Evolutionary conservation across 2,113 vertebrate genomes (phyloP).

Genomic region (Gopherus flavomarginatus): DNA sequence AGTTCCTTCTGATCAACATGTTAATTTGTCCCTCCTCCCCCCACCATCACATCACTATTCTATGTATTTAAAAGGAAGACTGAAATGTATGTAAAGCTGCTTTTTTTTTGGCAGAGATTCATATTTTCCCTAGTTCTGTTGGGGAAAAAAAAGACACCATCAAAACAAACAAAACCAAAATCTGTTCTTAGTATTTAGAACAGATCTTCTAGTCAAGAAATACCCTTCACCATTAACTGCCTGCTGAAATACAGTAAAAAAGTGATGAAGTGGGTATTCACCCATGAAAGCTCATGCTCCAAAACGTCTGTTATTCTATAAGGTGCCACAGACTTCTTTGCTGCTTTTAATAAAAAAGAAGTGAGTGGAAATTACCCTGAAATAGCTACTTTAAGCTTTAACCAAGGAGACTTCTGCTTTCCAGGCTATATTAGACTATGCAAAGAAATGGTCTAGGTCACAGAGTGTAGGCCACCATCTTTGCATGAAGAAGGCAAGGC

Average conservation of each 20-base stretch:
- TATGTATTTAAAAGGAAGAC: background rate
- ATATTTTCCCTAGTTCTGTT: background rate
- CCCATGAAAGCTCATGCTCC: too few relatives aligned
- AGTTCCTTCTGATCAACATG: background rate
- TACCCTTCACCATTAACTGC: conserved; percentile 36
- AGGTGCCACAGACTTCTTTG: too few relatives aligned
- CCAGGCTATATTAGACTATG: background rate
- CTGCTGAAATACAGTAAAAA: conserved; percentile 68
- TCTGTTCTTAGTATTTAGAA: conserved; percentile 47
- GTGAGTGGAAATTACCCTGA: conserved; percentile 65
- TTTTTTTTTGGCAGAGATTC: background rate
- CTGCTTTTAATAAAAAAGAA: conserved; percentile 61
- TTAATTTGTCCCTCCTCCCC: background rate
- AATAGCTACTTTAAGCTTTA: conserved; percentile 43
- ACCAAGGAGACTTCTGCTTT: background rate
- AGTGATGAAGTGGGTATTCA: too few relatives aligned
- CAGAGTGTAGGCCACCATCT: background rate
- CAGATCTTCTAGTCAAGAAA: conserved; percentile 45
- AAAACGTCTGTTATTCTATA: too few relatives aligned
- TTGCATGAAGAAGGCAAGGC: background rate
- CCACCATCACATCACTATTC: background rate
- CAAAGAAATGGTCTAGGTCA: background rate
- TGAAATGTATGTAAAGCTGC: background rate
- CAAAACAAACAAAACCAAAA: conserved; percentile 19
- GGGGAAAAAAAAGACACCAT: background rate